Evolutionary conservation across 1,140 invertebrate species (phyloP), one percentile per base, ranked within the genome.

Genomic region (Gonatopus flavifemur): DNA sequence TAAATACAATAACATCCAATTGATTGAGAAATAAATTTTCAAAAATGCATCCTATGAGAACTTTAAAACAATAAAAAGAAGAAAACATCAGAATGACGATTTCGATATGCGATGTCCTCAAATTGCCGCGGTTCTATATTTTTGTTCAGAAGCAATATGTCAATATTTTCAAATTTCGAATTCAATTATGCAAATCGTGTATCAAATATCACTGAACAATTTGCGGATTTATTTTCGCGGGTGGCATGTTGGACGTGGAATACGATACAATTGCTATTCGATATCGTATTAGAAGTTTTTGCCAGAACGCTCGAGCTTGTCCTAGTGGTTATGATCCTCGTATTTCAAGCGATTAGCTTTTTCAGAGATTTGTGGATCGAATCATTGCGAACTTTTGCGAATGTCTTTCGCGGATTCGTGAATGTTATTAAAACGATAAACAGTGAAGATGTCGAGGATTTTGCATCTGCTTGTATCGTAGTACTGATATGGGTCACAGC

Each of bases 391-490:
- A 72, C 70, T 3, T 72, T 73, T 38, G 61, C 43, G 3, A 67
- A 66, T 39, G 25, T 69, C n/a, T 67, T 73, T 15, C 55, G 63
- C 15, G 59, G 64, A 1, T 53, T 70, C 33, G 64, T 72, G 7
- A 61, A 62, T 4, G 42, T 67, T 9, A 47, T 72, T 22, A 59
- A 54, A 16, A 58, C 37, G 8, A 68, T 74, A 7, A 60, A 38
- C 10, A 65, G 59, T 33, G 67, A 74, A 2, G 67, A 72, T 12
- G 51, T 74, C 15, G 74, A 76, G 21, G 66, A 72, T 13, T 66
- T 74, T 31, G 62, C 62, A 0, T 59, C 60, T 5, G 63, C 65
- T 1, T 71, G 68, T 36, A 57, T 72, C 18, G 64, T 74, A n/a
- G 33, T 70, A 5, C 20, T 66, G 0, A 57, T 76, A 13, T 76